phyloP scores from a whole-genome alignment of 2,888 invertebrate species.

The Sinotaia quadrata region DNA sequence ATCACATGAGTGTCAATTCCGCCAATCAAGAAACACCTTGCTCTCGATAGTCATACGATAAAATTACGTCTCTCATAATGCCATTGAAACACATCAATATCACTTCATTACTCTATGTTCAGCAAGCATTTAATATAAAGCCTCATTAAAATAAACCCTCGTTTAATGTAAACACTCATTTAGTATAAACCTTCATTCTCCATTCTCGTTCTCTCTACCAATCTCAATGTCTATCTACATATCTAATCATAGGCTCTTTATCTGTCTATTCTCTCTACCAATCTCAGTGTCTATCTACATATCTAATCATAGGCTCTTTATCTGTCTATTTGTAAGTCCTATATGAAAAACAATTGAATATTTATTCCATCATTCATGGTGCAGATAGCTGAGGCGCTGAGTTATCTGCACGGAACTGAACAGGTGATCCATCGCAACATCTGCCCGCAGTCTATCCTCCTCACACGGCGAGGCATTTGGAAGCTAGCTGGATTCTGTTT shows the following conservation, averaged over 20 bases:
- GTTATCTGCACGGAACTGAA: slow-evolving; percentile 90
- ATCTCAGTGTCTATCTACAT: slow-evolving; percentile 5
- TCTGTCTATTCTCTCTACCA: slow-evolving; percentile 3
- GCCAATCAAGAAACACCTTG: too few relatives aligned
- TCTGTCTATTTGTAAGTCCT: neutral
- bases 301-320: neutral
- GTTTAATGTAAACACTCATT: too few relatives aligned
- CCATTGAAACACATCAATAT: too few relatives aligned
- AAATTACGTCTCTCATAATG: too few relatives aligned
- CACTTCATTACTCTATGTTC: too few relatives aligned
- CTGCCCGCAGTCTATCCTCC: slow-evolving; percentile 91
- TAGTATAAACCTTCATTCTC: too few relatives aligned
- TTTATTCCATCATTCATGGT: neutral
- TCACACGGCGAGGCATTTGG: slow-evolving; percentile 95
- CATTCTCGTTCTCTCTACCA: too few relatives aligned
- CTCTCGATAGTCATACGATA: too few relatives aligned
- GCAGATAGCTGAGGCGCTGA: slow-evolving; percentile 94
- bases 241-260: neutral
- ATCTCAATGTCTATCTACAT: too few relatives aligned
- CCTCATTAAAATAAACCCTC: too few relatives aligned
- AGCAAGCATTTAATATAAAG: too few relatives aligned
- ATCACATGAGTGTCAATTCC: too few relatives aligned
- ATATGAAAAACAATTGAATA: neutral
- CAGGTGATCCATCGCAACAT: slow-evolving; percentile 94
- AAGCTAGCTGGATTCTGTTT: slow-evolving; percentile 96